These are phyloP conservation scores for Acleris literana DNA, from an alignment of 2,888 invertebrate species.

Conservation along the genomic window DNA sequence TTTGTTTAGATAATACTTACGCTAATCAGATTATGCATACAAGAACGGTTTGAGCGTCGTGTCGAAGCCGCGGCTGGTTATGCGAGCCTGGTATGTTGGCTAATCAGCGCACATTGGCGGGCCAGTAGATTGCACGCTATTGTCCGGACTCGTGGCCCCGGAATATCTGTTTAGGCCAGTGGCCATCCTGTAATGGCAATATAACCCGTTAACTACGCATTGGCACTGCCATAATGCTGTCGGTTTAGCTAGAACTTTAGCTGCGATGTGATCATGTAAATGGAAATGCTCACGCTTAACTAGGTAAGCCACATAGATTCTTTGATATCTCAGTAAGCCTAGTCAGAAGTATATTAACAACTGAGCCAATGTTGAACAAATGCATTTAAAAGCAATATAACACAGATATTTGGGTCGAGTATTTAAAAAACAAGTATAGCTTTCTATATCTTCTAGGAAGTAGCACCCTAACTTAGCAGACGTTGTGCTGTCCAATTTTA, in stretches of 20 bases:
- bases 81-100: constrained; percentile 76
- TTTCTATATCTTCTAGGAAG: too few relatives aligned
- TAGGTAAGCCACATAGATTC: too few relatives aligned
- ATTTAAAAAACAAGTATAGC: too few relatives aligned
- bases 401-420: too few relatives aligned
- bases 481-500: too few relatives aligned
- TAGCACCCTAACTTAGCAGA: too few relatives aligned
- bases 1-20: constrained; percentile 75
- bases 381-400: too few relatives aligned
- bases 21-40: constrained; percentile 83
- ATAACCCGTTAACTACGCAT: constrained; percentile 64
- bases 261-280: not conserved
- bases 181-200: constrained; percentile 76
- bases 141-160: constrained; percentile 78
- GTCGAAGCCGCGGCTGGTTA: constrained; percentile 66
- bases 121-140: constrained; percentile 79
- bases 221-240: constrained; percentile 35
- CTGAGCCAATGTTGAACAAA: too few relatives aligned
- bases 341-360: too few relatives aligned
- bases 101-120: constrained; percentile 81
- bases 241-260: constrained; percentile 32
- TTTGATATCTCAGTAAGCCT: too few relatives aligned
- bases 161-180: constrained; percentile 83
- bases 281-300: too few relatives aligned
- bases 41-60: constrained; percentile 72